Conservation (phyloP, 2,888 invertebrate genomes). For the Diadegma fenestrale region DNA sequence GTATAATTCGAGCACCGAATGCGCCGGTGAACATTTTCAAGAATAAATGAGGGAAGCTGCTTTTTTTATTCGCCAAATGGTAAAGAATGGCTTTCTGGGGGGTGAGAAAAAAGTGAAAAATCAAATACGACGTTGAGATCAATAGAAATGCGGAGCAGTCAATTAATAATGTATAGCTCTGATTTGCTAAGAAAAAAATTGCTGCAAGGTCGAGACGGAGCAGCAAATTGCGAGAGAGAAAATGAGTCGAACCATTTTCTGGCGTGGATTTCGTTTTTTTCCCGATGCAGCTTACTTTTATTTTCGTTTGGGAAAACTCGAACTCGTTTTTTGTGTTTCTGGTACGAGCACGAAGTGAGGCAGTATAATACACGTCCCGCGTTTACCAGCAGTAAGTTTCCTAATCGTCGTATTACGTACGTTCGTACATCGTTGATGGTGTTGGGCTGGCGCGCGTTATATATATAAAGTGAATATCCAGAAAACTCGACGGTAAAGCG, state of each 20-base stretch:
- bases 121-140: neutral
- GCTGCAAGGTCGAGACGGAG: neutral
- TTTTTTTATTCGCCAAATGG: neutral
- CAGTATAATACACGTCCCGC: conserved; percentile 52
- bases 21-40: neutral
- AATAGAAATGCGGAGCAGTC: neutral
- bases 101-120: neutral
- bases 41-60: neutral
- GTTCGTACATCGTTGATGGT: conserved; percentile 54
- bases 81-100: neutral
- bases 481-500: conserved; percentile 37
- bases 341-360: conserved; percentile 39
- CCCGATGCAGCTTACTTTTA: conserved; percentile 25
- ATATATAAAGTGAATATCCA: conserved; percentile 39
- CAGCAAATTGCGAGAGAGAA: neutral
- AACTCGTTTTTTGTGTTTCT: conserved; percentile 29
- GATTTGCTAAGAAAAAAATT: neutral
- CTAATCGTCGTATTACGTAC: conserved; percentile 63
- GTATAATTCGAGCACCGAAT: neutral
- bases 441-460: neutral
- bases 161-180: neutral
- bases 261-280: conserved; percentile 7
- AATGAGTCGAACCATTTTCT: conserved; percentile 32
- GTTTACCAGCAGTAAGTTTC: conserved; percentile 57
- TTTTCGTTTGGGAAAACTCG: conserved; percentile 41